Evolutionary conservation across 2,113 vertebrate genomes (phyloP).

Genomic region (Aythya baeri): DNA sequence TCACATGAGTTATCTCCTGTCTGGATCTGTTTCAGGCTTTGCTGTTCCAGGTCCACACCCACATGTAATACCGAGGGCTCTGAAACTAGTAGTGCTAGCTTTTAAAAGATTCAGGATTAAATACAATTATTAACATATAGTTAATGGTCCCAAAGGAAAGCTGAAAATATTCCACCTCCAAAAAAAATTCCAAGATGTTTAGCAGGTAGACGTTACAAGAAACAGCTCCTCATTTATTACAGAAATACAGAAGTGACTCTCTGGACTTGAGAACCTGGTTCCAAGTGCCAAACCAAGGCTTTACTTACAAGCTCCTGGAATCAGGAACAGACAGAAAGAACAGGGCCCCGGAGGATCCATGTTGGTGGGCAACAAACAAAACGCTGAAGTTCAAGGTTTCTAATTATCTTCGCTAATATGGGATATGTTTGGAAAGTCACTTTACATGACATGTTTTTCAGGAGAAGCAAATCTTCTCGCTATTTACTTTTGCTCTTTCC

Average conservation of each 20-base stretch:
- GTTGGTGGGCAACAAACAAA: not conserved
- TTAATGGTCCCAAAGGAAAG: conserved; percentile 42
- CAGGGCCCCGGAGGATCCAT: not conserved
- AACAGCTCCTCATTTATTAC: conserved; percentile 3
- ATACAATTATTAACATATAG: conserved; percentile 53
- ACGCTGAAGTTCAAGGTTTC: conserved; percentile 19
- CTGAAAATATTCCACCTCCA: conserved; percentile 22
- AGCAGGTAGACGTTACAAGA: conserved; percentile 22
- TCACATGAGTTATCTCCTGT: conserved; percentile 32
- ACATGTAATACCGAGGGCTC: conserved; percentile 20
- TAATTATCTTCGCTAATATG: conserved; percentile 49
- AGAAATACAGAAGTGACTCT: conserved; percentile 41
- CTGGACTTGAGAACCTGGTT: not conserved
- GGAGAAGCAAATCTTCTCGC: conserved; percentile 68
- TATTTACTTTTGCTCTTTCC: conserved; percentile 72
- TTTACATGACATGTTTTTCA: conserved; percentile 76
- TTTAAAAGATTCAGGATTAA: conserved; percentile 57
- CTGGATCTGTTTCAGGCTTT: conserved; percentile 41
- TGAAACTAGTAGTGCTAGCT: conserved; percentile 41
- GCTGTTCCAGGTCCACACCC: conserved; percentile 6
- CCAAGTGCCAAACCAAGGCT: not conserved
- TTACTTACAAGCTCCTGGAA: not conserved
- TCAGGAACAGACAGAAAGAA: not conserved
- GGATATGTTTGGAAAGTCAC: conserved; percentile 69
- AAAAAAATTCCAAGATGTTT: conserved; percentile 23